Conservation (phyloP, 2,797 vertebrate genomes). For the Avahi laniger region DNA sequence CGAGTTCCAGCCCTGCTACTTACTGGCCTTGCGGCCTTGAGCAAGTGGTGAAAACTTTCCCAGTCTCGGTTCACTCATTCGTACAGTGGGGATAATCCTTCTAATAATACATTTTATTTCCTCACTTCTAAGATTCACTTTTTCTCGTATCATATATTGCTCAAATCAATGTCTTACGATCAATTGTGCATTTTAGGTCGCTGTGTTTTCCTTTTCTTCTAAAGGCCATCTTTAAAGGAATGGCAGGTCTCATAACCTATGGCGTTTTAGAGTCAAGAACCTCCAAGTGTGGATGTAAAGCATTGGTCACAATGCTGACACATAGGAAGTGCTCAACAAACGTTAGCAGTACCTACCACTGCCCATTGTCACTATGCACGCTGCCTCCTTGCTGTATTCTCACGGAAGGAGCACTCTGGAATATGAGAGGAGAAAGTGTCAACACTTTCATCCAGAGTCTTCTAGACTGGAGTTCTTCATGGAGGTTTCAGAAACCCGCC, state of each 20-base stretch:
- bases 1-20: neutral
- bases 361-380: neutral
- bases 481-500: conserved; percentile 4
- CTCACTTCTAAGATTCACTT: neutral
- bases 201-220: neutral
- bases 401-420: neutral
- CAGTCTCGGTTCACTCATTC: neutral
- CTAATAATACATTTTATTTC: neutral
- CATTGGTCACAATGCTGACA: too few relatives aligned
- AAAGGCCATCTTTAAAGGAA: neutral
- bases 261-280: neutral
- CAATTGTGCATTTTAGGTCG: neutral
- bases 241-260: neutral
- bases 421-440: neutral
- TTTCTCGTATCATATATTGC: neutral
- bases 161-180: neutral
- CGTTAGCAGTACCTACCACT: neutral
- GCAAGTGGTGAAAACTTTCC: neutral
- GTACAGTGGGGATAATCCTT: neutral
- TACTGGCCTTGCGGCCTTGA: neutral
- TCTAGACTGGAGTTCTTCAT: neutral
- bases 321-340: neutral
- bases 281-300: neutral
- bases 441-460: neutral
- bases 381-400: neutral